phyloP scores from a whole-genome alignment of 2,113 vertebrate genomes.

The Ptyas mucosa region DNA sequence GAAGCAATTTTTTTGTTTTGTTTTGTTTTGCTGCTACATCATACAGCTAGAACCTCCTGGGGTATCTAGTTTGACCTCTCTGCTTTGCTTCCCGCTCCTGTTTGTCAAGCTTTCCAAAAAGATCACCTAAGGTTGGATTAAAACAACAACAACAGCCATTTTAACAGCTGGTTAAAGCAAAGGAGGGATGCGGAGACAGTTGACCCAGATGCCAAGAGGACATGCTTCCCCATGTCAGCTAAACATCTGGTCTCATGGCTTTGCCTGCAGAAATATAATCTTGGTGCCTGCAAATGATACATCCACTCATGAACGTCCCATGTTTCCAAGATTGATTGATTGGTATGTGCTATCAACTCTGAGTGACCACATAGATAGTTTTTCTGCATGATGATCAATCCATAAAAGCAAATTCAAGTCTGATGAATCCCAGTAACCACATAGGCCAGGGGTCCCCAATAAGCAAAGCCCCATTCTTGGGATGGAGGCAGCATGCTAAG shows the following conservation, averaged over 20 bases:
- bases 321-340: slow-evolving; percentile 43
- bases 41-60: slow-evolving; percentile 27
- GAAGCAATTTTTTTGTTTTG: background rate
- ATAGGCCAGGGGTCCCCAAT: background rate
- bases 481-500: no score
- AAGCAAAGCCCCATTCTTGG: no score
- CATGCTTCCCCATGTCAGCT: background rate
- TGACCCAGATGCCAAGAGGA: slow-evolving; percentile 35
- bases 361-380: background rate
- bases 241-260: slow-evolving; percentile 3
- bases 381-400: background rate
- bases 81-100: slow-evolving; percentile 7
- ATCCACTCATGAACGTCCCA: slow-evolving; percentile 40
- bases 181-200: slow-evolving; percentile 16
- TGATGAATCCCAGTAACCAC: background rate
- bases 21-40: slow-evolving; percentile 30
- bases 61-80: slow-evolving; percentile 1
- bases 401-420: background rate
- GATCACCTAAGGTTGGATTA: background rate
- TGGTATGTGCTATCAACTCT: background rate
- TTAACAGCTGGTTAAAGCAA: slow-evolving; percentile 28
- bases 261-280: slow-evolving; percentile 30
- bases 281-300: slow-evolving; percentile 53
- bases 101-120: slow-evolving; percentile 26
- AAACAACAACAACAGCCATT: background rate